Evolutionary conservation across 2,797 vertebrate genomes (phyloP).

Genomic region (Crax fasciolata): DNA sequence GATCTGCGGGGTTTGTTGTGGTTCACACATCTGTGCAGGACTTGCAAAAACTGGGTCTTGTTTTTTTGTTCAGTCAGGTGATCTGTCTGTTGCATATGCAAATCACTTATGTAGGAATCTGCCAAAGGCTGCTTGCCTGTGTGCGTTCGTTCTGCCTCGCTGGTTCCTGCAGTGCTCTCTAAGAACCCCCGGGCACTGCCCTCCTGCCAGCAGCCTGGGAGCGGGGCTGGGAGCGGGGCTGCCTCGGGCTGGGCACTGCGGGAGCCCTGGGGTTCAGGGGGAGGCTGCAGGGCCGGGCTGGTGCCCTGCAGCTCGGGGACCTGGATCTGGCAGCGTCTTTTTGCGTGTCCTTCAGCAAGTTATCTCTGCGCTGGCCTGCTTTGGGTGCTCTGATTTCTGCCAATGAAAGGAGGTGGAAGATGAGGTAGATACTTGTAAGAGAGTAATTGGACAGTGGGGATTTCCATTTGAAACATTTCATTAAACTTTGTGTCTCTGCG

Average conservation of each 20-base stretch:
- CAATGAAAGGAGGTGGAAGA: accelerated
- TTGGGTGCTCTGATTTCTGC: neutral
- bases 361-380: neutral
- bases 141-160: neutral
- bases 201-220: neutral
- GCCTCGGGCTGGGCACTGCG: neutral
- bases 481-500: neutral
- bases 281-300: accelerated
- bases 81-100: neutral
- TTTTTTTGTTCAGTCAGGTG: neutral
- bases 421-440: neutral
- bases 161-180: neutral
- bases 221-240: neutral
- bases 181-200: neutral
- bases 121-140: neutral
- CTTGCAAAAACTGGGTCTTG: neutral
- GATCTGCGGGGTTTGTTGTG: neutral
- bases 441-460: neutral
- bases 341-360: neutral
- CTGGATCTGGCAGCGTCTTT: neutral
- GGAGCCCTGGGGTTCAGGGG: neutral
- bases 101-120: neutral
- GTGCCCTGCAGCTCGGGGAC: neutral
- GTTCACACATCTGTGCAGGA: neutral
- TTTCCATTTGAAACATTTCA: neutral